A percentile compares a stretch with the other conserved stretches of the same genome.
Conservation (phyloP, 2,888 invertebrate species). For the Agrochola lychnidis region DNA sequence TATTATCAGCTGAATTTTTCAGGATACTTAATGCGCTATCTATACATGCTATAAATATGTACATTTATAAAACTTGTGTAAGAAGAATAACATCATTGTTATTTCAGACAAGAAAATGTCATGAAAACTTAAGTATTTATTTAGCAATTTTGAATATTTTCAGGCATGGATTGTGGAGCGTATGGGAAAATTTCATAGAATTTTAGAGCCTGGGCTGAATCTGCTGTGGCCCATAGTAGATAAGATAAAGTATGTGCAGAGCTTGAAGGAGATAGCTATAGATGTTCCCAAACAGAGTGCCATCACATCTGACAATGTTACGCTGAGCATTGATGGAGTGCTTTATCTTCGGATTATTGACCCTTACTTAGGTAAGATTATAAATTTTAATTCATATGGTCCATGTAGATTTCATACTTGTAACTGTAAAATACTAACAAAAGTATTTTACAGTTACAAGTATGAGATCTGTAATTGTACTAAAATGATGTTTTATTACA, state of each 20-base stretch:
- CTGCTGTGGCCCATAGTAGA: slow-evolving; percentile 97
- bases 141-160: slow-evolving; percentile 64
- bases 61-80: not conserved
- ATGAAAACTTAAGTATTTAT: too few relatives aligned
- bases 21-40: too few relatives aligned
- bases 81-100: not conserved
- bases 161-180: slow-evolving; percentile 99
- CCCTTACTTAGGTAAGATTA: slow-evolving; percentile 94
- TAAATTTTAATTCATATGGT: not conserved
- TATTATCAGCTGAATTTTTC: not conserved
- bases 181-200: slow-evolving; percentile 99
- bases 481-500: not conserved
- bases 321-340: slow-evolving; percentile 98
- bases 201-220: slow-evolving; percentile 98
- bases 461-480: not conserved
- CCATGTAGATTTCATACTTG: too few relatives aligned
- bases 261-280: slow-evolving; percentile 99
- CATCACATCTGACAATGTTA: slow-evolving; percentile 99
- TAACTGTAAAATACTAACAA: too few relatives aligned
- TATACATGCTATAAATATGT: not conserved
- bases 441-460: not conserved
- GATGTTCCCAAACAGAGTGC: slow-evolving; percentile 99
- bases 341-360: slow-evolving; percentile 98
- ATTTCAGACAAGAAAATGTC: not conserved
- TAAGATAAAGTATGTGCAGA: slow-evolving; percentile 98